Conservation (phyloP, 1,140 invertebrate genomes). For the Lepidostoma basale region DNA sequence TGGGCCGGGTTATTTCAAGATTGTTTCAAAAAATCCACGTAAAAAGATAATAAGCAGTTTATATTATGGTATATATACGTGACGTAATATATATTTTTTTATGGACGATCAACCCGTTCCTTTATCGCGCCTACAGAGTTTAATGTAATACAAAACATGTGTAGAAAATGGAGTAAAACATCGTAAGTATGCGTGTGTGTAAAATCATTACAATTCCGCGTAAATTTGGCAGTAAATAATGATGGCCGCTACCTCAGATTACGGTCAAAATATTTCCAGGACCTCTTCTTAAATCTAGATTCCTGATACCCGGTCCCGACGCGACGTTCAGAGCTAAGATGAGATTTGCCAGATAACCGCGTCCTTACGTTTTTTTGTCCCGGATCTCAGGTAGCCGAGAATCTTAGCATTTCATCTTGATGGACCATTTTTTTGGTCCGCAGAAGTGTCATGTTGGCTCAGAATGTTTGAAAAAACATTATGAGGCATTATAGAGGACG, state of each 20-base stretch:
- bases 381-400: constrained; percentile 35
- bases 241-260: constrained; percentile 15
- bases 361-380: constrained; percentile 35
- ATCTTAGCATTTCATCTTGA: constrained; percentile 36
- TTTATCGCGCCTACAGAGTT: too few species aligned
- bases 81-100: too few species aligned
- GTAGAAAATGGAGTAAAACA: too few species aligned
- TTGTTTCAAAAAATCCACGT: too few species aligned
- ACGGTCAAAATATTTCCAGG: background rate
- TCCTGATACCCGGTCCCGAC: constrained; percentile 14
- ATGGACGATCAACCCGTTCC: too few species aligned
- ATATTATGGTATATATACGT: too few species aligned
- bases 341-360: constrained; percentile 33
- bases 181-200: background rate
- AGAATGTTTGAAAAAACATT: constrained; percentile 34
- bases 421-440: constrained; percentile 36
- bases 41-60: too few species aligned
- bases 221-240: constrained; percentile 6
- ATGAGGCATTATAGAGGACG: constrained; percentile 15
- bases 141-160: too few species aligned
- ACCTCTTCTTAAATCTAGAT: background rate
- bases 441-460: constrained; percentile 21
- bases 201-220: constrained; percentile 15
- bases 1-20: too few species aligned
- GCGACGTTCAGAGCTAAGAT: background rate